Evolutionary conservation across 1,140 invertebrate genomes (phyloP).

Genomic region (Bombus pyrosoma): DNA sequence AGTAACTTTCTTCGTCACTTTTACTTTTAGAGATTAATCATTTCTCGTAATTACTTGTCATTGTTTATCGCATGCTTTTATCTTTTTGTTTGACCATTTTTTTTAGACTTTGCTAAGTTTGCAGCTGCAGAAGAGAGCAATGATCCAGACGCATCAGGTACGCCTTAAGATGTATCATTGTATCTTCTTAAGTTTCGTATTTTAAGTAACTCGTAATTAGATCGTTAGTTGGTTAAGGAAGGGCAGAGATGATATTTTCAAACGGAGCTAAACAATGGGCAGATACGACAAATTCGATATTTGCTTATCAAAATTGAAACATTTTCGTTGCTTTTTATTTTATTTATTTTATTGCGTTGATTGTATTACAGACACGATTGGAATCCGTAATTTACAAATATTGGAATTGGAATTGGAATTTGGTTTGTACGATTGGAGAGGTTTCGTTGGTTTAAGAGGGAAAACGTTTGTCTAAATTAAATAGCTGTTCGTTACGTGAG

Average conservation of each 20-base stretch:
- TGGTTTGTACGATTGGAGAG: neutral
- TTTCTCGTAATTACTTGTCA: constrained; percentile 49
- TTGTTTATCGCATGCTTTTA: constrained; percentile 80
- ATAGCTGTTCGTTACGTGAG: too few relatives aligned
- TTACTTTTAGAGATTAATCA: constrained; percentile 40
- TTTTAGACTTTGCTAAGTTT: constrained; percentile 82
- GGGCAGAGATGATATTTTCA: too few relatives aligned
- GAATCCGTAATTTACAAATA: neutral
- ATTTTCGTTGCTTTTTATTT: neutral
- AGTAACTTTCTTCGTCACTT: constrained; percentile 2
- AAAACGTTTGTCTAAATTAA: neutral
- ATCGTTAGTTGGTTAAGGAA: constrained; percentile 19
- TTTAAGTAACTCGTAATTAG: constrained; percentile 7
- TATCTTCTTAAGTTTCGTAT: neutral
- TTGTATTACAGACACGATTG: neutral
- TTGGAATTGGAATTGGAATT: constrained; percentile 12
- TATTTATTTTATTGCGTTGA: neutral
- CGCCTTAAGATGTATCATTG: constrained; percentile 41
- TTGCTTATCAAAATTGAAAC: neutral
- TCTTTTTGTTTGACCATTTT: constrained; percentile 79
- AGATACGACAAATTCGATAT: neutral
- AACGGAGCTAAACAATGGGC: neutral
- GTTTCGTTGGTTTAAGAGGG: neutral
- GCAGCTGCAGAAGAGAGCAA: constrained; percentile 76
- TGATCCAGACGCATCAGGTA: constrained; percentile 78